phyloP scores from a whole-genome alignment of 1,140 invertebrate species.

The Diabrotica undecimpunctata region DNA sequence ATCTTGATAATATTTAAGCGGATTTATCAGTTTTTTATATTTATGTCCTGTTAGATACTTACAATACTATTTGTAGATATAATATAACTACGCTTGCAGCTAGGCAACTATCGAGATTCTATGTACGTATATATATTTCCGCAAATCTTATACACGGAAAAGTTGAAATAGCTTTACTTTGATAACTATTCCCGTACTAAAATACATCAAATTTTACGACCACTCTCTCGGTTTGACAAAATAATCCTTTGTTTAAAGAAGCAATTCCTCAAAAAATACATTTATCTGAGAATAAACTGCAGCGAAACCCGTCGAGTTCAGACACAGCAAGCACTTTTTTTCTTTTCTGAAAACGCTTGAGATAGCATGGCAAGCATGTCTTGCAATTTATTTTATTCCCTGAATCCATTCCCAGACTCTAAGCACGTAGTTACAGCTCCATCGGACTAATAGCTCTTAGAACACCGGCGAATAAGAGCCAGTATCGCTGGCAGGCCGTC shows the following conservation, averaged over 20 bases:
- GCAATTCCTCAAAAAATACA: constrained; percentile 13
- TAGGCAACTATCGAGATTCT: no score
- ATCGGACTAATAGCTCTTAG: constrained; percentile 26
- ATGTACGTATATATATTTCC: no score
- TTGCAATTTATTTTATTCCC: constrained; percentile 46
- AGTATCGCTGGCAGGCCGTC: constrained; percentile 24
- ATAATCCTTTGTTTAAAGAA: constrained; percentile 15
- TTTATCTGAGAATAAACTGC: constrained; percentile 15
- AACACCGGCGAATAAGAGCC: constrained; percentile 14
- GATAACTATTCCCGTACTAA: neutral
- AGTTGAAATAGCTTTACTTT: constrained; percentile 3
- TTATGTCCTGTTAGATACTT: no score
- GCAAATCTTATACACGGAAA: neutral
- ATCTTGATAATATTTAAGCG: no score
- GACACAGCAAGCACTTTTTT: constrained; percentile 22
- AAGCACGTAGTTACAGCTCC: constrained; percentile 36
- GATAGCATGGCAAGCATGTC: constrained; percentile 39
- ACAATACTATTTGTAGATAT: no score
- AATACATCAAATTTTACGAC: constrained; percentile 12
- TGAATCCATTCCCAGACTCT: constrained; percentile 43
- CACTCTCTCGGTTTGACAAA: constrained; percentile 8
- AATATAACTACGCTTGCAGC: no score
- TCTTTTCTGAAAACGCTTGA: constrained; percentile 31
- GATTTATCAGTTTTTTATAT: no score
- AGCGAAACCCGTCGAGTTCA: constrained; percentile 11